Evolutionary conservation across 2,888 invertebrate species (phyloP).

Genomic region (Craniophora ligustri): DNA sequence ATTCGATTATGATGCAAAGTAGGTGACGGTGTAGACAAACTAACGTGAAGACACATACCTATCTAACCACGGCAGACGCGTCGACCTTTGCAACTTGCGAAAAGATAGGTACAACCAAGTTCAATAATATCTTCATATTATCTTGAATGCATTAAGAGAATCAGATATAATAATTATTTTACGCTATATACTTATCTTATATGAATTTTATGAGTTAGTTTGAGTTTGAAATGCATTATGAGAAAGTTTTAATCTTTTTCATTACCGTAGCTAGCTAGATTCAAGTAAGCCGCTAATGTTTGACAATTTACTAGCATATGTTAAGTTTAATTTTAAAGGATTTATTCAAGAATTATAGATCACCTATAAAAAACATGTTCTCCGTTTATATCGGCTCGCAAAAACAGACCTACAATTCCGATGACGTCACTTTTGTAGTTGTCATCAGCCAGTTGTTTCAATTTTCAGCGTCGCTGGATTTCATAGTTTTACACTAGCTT

Average conservation of each 20-base stretch:
- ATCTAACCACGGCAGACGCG: no score
- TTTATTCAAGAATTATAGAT: no score
- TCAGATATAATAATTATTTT: constrained; percentile 10
- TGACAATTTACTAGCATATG: constrained; percentile 57
- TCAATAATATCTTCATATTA: constrained; percentile 1
- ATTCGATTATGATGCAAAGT: constrained; percentile 88
- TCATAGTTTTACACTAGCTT: no score
- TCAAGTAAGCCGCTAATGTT: constrained; percentile 55
- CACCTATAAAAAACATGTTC: no score
- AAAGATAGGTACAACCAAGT: constrained; percentile 31
- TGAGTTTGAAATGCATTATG: constrained; percentile 61
- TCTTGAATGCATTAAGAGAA: constrained; percentile 7
- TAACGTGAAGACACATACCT: constrained; percentile 15
- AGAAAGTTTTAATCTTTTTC: constrained; percentile 64
- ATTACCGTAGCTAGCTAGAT: constrained; percentile 52
- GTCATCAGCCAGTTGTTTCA: no score
- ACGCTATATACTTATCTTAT: constrained; percentile 19
- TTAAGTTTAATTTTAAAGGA: no score
- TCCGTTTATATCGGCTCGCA: no score
- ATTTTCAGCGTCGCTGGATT: no score
- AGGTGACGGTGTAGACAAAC: constrained; percentile 66
- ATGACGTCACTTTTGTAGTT: no score
- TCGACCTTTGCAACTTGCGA: constrained; percentile 2
- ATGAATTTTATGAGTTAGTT: constrained; percentile 44
- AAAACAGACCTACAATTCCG: no score